A percentile compares a stretch with the other conserved stretches of the same genome.
Conservation (phyloP, 2,888 invertebrate genomes). For the Caenorhabditis parvicauda region DNA sequence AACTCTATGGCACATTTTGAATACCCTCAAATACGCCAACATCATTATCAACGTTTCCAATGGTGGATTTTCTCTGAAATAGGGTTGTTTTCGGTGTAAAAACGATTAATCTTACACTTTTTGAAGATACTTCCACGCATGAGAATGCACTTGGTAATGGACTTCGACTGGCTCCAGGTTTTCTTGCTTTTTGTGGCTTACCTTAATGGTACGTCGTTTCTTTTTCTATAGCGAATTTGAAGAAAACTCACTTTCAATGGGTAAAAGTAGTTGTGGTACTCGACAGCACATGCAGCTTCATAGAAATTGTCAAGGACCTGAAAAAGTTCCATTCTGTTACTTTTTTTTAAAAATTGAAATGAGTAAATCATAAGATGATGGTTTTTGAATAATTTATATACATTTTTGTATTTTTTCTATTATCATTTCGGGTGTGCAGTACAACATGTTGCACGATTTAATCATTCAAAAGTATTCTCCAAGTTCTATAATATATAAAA, state of each 20-base stretch:
- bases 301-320: slow-evolving; percentile 36
- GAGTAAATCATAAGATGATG: too few species aligned
- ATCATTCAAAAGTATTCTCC: too few species aligned
- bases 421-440: too few species aligned
- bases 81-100: not conserved
- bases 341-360: too few species aligned
- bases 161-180: slow-evolving; percentile 45
- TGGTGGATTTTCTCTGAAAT: slow-evolving; percentile 13
- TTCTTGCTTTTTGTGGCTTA: slow-evolving; percentile 34
- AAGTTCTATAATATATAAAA: too few species aligned
- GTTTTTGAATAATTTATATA: too few species aligned
- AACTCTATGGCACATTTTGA: slow-evolving; percentile 16
- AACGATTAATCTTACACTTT: not conserved
- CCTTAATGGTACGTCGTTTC: too few species aligned
- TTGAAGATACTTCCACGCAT: slow-evolving; percentile 29
- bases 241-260: too few species aligned
- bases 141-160: slow-evolving; percentile 39
- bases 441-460: too few species aligned
- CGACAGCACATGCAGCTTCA: slow-evolving; percentile 44
- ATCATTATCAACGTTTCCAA: slow-evolving; percentile 13
- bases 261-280: slow-evolving; percentile 35
- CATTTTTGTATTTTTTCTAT: too few species aligned
- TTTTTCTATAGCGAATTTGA: too few species aligned
- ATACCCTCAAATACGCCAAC: slow-evolving; percentile 13
- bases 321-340: not conserved